Evolutionary conservation across 2,888 invertebrate species (phyloP).

Genomic region (Tachina lurida): DNA sequence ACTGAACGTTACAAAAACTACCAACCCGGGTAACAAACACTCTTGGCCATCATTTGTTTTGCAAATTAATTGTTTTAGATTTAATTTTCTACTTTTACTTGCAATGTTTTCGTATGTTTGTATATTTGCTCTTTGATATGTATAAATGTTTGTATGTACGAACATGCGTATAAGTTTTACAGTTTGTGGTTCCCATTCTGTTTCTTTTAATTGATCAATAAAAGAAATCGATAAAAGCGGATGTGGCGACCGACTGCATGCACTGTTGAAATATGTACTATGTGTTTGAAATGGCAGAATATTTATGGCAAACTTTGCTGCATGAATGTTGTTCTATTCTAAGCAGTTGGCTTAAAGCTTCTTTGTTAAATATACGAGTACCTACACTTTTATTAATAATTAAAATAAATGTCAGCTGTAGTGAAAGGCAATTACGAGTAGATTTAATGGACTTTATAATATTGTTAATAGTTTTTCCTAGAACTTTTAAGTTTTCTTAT

Average conservation of each 20-base stretch:
- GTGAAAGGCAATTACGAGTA: not conserved
- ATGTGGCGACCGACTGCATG: constrained; percentile 9
- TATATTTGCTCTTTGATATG: too few species aligned
- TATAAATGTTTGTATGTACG: not conserved
- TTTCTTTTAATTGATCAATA: constrained; percentile 55
- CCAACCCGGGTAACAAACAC: constrained; percentile 5
- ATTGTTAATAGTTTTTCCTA: not conserved
- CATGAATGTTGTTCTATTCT: not conserved
- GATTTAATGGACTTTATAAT: not conserved
- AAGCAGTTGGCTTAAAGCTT: not conserved
- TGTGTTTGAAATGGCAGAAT: not conserved
- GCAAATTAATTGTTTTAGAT: constrained; percentile 46
- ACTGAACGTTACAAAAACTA: not conserved
- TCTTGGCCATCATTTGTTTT: constrained; percentile 46
- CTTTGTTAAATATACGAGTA: not conserved
- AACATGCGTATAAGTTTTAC: not conserved
- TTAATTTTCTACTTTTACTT: constrained; percentile 15
- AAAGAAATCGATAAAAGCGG: constrained; percentile 54
- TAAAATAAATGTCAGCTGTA: constrained; percentile 11
- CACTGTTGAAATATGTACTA: not conserved
- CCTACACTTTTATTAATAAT: not conserved
- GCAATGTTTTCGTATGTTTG: constrained; percentile 4
- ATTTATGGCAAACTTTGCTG: not conserved
- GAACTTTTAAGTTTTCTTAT: not conserved
- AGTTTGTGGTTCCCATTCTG: constrained; percentile 27